Evolutionary conservation across 2,888 invertebrate species (phyloP), one percentile per base, ranked within the genome.

Genomic region (Congeria kusceri): DNA sequence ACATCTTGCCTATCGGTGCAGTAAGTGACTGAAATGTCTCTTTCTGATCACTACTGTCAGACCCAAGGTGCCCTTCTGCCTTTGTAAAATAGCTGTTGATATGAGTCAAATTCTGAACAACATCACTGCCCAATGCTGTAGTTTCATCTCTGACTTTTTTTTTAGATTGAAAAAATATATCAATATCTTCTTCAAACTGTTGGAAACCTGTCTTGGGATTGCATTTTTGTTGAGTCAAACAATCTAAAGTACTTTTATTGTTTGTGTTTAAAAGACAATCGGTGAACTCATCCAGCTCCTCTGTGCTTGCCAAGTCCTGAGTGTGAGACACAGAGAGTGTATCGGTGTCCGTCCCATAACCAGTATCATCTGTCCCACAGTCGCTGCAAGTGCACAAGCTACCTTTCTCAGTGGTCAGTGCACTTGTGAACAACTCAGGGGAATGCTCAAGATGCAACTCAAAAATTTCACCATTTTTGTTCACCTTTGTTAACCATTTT

Each of bases 381-480:
- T 79, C 79, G 62, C 80, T 77, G 53, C 79, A 79, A 2, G 67
- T 49, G 57, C 78, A 80, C 7, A 76, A 18, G 28, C 84, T 75
- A 13, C 77, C 83, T 39, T 77, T 83, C 47, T 77, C 77, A 46
- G 13, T 39, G 15, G 63, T 20, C 15, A 49, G n/a, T 13, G 44
- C 25, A 3, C 61, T 49, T 2, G 65, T 65, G 13, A 44, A 57
- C 0, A 66, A 57, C 28, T 83, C 74, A 3, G 49, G n/a, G 18
- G 73, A 39, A 20, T 79, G 61, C 20, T 77, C 84, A 11, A 86
- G 49, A 67, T 90, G 85, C 32, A 90, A 66, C 57, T 85, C 82
- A 65, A 90, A 90, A 27, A 90, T 74, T 57, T 86, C 83, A 9
- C 88, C 90, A 39, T 83, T 77, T 25, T 84, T 77, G 56, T 84